A percentile compares a stretch with the other conserved stretches of the same genome.
Conservation (phyloP, 1,140 invertebrate species). For the Orchesella cincta region DNA sequence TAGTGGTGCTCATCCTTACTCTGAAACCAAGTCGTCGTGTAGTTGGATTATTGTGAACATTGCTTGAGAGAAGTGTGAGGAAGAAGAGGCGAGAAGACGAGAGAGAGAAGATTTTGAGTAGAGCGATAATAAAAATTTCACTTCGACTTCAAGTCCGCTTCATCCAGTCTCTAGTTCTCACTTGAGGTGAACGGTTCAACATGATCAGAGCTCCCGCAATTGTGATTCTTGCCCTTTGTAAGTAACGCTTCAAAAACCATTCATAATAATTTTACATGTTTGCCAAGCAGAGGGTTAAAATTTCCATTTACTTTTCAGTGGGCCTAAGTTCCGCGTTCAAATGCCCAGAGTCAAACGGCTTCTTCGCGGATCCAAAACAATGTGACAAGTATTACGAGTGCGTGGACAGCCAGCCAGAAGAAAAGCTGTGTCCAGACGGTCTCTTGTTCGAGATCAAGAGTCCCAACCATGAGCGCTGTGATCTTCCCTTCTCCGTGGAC, state of each 20-base stretch:
- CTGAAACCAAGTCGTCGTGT: slow-evolving; percentile 6
- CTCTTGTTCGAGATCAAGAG: slow-evolving; percentile 76
- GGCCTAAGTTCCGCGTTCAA: slow-evolving; percentile 59
- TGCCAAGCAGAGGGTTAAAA: no score
- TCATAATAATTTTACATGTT: no score
- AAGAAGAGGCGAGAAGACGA: slow-evolving; percentile 11
- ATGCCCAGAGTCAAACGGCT: slow-evolving; percentile 74
- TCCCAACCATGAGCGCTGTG: slow-evolving; percentile 73
- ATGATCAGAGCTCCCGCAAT: slow-evolving; percentile 19
- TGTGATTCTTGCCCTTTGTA: slow-evolving; percentile 7
- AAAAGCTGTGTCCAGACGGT: slow-evolving; percentile 77
- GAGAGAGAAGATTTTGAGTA: not conserved
- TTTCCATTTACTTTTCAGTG: slow-evolving; percentile 29
- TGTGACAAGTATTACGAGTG: slow-evolving; percentile 82
- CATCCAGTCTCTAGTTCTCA: slow-evolving; percentile 23
- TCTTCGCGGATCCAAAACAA: slow-evolving; percentile 72
- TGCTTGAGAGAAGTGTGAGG: not conserved
- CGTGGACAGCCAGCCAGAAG: slow-evolving; percentile 66
- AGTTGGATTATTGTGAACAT: not conserved
- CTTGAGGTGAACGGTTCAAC: slow-evolving; percentile 22
- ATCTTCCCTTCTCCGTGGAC: slow-evolving; percentile 76
- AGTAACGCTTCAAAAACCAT: no score
- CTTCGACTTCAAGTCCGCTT: slow-evolving; percentile 9
- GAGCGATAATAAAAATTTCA: slow-evolving; percentile 7
- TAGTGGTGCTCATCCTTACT: not conserved